phyloP scores from a whole-genome alignment of 2,888 invertebrate genomes.

The Chorisops tibialis region DNA sequence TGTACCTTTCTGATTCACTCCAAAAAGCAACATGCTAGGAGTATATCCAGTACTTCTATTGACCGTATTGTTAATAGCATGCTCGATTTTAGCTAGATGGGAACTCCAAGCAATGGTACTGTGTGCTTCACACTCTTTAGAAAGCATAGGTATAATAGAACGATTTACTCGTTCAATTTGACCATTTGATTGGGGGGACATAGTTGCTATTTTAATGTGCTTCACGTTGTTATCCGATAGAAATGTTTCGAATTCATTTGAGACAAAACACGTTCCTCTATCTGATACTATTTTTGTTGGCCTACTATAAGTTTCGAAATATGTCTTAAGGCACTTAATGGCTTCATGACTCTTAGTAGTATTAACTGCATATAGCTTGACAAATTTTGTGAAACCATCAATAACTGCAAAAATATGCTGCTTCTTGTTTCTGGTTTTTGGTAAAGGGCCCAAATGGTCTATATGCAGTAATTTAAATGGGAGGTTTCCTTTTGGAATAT shows the following conservation, averaged over 20 bases:
- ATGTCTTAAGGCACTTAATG: neutral
- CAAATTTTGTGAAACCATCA: constrained; percentile 40
- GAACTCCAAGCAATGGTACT: too few species aligned
- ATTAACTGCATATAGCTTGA: constrained; percentile 35
- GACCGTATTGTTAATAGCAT: neutral
- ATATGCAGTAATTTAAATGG: constrained; percentile 40
- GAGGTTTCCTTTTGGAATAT: constrained; percentile 39
- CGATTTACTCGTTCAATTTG: too few species aligned
- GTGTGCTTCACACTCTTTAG: too few species aligned
- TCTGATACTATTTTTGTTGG: neutral
- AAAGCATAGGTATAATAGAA: too few species aligned
- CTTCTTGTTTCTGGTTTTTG: constrained; percentile 38
- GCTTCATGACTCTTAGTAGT: neutral
- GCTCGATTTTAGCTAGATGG: neutral
- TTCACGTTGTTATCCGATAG: neutral
- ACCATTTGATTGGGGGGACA: too few species aligned
- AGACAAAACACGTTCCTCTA: neutral
- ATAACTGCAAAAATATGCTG: constrained; percentile 41
- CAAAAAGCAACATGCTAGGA: neutral
- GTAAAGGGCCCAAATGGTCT: constrained; percentile 43
- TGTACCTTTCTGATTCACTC: neutral
- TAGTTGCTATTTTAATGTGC: too few species aligned
- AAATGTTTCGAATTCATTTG: neutral
- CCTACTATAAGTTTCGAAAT: neutral
- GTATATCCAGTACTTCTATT: neutral